Base-by-base conservation (phyloP, 64 coral and sea anemone genomes). In the Acropora tenuis region DNA sequence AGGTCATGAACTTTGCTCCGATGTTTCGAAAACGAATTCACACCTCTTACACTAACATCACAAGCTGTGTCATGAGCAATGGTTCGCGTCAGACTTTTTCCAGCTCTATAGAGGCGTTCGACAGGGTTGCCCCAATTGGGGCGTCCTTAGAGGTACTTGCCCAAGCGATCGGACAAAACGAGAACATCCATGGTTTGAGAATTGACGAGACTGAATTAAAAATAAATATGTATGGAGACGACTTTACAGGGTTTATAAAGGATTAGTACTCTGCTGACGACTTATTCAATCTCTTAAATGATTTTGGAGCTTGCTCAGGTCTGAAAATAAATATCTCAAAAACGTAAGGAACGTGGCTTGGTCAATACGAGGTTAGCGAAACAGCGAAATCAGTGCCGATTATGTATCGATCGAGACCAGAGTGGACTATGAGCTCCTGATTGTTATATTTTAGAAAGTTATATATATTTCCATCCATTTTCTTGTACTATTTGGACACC, bases 61-160 rank as follows among this genome's bases (percentile, higher is more conserved):
- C 77, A 78, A 78, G 77, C 49, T 41, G 77, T 78, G 16, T 44
- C 16, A 78, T 45, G 49, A 78, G 44, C 41, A 78, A 78, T 5
- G 76, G 52, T 55, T 5, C 52, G 52, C 52, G 52, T 55, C 52
- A 55, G 52, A 55, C 52, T 0, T 55, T 55, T 55, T 5, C 52
- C 9, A 42, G 49, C 49, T 78, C 43, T 78, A 16, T 41, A 78
- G 2, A 48, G 76, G 76, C 44, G 76, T 48, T 15, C 17, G 76
- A 41, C 43, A 78, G 44, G 76, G 76, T 75, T 78, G 76, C 76
- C 76, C 43, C 18, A 43, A 41, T 40, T 7, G 44, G 76, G 76
- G 49, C 15, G 41, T 4, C 76, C 44, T 78, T 78, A 17, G 76
- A 78, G 76, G 43, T 47, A 17, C 76, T 78, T 41, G 76, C 49